Evolutionary conservation across 2,888 invertebrate genomes (phyloP).

Genomic region (Syrista parreyssii): DNA sequence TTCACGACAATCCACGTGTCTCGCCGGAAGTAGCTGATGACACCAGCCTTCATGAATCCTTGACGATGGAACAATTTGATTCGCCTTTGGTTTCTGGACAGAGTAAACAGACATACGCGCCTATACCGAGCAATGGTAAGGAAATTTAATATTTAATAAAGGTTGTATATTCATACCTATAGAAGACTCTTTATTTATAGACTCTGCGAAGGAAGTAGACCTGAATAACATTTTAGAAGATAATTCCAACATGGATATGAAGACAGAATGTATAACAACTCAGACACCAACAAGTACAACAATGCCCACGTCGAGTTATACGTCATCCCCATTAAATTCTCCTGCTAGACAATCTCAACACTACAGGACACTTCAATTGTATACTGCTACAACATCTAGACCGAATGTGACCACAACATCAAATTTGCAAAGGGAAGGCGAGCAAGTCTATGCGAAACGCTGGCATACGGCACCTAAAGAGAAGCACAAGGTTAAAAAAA

Average conservation of each 20-base stretch:
- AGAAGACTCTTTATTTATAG: neutral
- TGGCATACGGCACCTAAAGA: constrained; percentile 73
- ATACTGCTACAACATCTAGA: constrained; percentile 49
- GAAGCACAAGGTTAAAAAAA: constrained; percentile 68
- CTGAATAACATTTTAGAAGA: neutral
- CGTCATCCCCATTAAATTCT: constrained; percentile 53
- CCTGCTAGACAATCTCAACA: constrained; percentile 56
- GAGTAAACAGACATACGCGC: constrained; percentile 69
- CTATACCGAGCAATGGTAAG: constrained; percentile 61
- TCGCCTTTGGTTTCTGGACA: constrained; percentile 69
- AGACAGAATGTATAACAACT: neutral
- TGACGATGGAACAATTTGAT: constrained; percentile 68
- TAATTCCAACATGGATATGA: neutral
- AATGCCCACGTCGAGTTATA: constrained; percentile 38
- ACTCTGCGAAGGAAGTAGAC: neutral
- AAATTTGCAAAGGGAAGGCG: constrained; percentile 58
- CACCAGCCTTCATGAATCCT: constrained; percentile 60
- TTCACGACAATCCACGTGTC: constrained; percentile 53
- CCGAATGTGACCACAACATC: constrained; percentile 60
- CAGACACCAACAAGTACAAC: constrained; percentile 28
- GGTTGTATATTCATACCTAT: neutral
- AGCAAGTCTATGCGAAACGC: constrained; percentile 68
- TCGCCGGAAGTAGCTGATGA: constrained; percentile 57
- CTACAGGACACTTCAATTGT: constrained; percentile 58
- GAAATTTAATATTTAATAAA: neutral